Conservation (phyloP, 1,140 invertebrate species). For the Ceratitis capitata region DNA sequence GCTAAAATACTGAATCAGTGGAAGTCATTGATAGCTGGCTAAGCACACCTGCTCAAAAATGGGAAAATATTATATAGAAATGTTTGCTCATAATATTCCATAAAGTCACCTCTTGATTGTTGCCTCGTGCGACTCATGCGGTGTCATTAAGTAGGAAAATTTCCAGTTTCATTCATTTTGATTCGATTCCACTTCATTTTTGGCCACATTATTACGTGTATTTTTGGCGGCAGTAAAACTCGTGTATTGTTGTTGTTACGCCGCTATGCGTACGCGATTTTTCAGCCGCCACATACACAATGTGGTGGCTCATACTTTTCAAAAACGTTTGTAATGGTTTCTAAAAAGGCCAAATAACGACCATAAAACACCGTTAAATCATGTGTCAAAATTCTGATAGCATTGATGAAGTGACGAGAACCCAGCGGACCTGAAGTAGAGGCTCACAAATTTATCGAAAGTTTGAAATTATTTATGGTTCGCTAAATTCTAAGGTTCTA, state of each 20-base stretch:
- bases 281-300: too few relatives aligned
- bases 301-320: not conserved
- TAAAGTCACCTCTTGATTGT: constrained; percentile 5
- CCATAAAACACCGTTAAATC: constrained; percentile 39
- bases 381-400: constrained; percentile 28
- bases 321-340: constrained; percentile 3
- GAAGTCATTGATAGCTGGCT: not conserved
- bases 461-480: too few relatives aligned
- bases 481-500: too few relatives aligned
- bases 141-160: constrained; percentile 16
- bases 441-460: too few relatives aligned
- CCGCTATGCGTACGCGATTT: not conserved
- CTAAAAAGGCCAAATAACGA: not conserved
- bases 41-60: not conserved
- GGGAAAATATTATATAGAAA: too few relatives aligned
- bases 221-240: not conserved
- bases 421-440: not conserved
- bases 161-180: not conserved
- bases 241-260: not conserved
- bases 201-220: constrained; percentile 9
- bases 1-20: not conserved
- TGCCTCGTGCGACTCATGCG: not conserved
- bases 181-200: not conserved
- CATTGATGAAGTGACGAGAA: not conserved
- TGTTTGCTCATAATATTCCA: not conserved